Evolutionary conservation across 1,140 invertebrate species (phyloP), one percentile per base, ranked within the genome.

Genomic region (Drosophila ananassae): DNA sequence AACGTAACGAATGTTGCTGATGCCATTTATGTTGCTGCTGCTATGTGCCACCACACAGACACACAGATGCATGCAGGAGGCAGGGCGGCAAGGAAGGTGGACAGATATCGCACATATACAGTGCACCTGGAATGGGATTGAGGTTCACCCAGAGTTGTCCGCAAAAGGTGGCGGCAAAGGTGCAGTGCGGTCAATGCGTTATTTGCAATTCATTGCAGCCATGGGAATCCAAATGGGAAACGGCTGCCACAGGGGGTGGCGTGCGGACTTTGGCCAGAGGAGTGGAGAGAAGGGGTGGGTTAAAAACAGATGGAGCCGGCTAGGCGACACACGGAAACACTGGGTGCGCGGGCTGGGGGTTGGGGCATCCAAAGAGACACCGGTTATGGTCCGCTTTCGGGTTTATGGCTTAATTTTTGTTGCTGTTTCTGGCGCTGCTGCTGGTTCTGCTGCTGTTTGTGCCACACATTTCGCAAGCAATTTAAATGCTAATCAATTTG

Each of bases 401-500:
- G 68, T 74, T 74, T 87, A 85, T 85, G 81, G 74, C 81, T 85
- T 85, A 76, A 85, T 83, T 84, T 83, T 76, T 79, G 51, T 37
- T 24, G 34, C 30, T 51, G 34, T 25, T 57, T 41, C 37, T 69
- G 48, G 46, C 34, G 34, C 34, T n/a, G 34, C 12, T n/a, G 34
- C 34, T n/a, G 17, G 17, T 17, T 0, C 37, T 17, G 12, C 17
- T 28, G 46, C 64, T 69, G 62, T 69, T 69, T 69, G 63, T 69
- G 79, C 75, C 66, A 58, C 80, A 83, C 67, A 71, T 71, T 69
- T 84, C 79, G 77, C 69, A 77, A 71, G 77, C 81, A 85, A 87
- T 85, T 85, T 87, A 85, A 85, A 85, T 85, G 81, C 78, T 81
- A 85, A 87, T 85, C 81, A 85, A 84, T 85, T 85, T 79, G 61